Percentiles rank a stretch among this genome's conserved stretches.
Conservation (phyloP, 2,888 invertebrate species). For the Ormia ochracea region DNA sequence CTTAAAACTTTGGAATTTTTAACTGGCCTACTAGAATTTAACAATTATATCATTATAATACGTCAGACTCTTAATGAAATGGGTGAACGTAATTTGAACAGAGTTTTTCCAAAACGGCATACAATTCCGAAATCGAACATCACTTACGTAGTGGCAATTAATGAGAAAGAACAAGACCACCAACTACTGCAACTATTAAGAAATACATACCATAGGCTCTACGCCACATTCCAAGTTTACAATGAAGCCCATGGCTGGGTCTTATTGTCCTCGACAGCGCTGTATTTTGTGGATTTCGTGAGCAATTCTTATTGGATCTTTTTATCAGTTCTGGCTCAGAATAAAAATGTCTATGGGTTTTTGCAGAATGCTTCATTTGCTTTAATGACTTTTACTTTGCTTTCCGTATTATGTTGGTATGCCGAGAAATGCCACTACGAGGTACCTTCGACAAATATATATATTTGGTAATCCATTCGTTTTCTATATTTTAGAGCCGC, state of each 20-base stretch:
- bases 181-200: conserved; percentile 68
- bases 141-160: neutral
- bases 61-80: conserved; percentile 61
- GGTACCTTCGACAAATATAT: conserved; percentile 61
- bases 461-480: conserved; percentile 8
- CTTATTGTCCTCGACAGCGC: conserved; percentile 68
- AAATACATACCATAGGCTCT: conserved; percentile 70
- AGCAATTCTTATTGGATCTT: conserved; percentile 72
- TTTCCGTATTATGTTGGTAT: conserved; percentile 69
- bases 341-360: neutral
- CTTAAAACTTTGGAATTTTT: conserved; percentile 65
- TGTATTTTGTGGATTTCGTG: conserved; percentile 72
- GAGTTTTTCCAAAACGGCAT: conserved; percentile 13
- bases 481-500: conserved; percentile 69
- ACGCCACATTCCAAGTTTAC: conserved; percentile 66
- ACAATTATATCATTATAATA: conserved; percentile 64
- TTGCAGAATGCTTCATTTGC: conserved; percentile 63
- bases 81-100: conserved; percentile 65
- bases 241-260: conserved; percentile 75
- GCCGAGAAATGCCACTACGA: conserved; percentile 69
- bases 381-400: conserved; percentile 62
- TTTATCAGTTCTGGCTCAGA: conserved; percentile 52
- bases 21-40: conserved; percentile 64
- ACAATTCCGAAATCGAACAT: neutral
- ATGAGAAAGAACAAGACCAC: conserved; percentile 45